Base-by-base conservation (phyloP, 2,888 invertebrate genomes). In the Sepiola atlantica region DNA sequence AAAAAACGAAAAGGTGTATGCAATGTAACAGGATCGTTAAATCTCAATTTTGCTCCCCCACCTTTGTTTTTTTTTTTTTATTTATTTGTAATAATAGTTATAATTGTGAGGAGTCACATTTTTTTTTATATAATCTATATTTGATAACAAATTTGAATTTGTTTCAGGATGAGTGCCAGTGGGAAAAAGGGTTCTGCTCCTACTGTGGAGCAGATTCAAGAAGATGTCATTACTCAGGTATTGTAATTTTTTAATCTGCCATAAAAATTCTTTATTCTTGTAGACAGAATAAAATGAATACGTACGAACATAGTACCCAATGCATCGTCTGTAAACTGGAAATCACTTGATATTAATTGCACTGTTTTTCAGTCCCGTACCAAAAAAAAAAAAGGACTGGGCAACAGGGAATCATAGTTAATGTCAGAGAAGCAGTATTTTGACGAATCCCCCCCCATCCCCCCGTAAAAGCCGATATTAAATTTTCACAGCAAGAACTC, bases 171-270 rank as follows among this genome's bases (percentile, higher is more conserved):
- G 93, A 55, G 35, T 55, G 61, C 93, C 28, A 35, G 55, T 57
- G 93, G 93, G 35, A 28, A 35, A 21, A 93, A 93, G 55, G 95
- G 95, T n/a, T 93, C 95, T 94, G 96, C 97, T n/a, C 96, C 97
- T 20, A 99, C 99, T 0, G 98, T 99, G 55, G 98, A 99, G 95
- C 99, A 99, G 97, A 98, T 99, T 94, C 99, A 98, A 97, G 98
- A 98, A 0, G 99, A 99, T 97, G 98, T 98, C 97, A 98, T 99
- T 96, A 99, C 99, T 95, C 98, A 97, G 96, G 97, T 97, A 95
- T 91, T 77, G 24, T 92, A 24, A 35, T 77, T 55, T 93, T 61
- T 94, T 16, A 20, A 91, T 35, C 12, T 77, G n/a, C 21, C n/a
- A 77, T 45, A n/a, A n/a, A 0, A 16, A 18, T 57, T 57, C 57